phyloP scores from a whole-genome alignment of 2,113 vertebrate genomes.

The Columbina picui region DNA sequence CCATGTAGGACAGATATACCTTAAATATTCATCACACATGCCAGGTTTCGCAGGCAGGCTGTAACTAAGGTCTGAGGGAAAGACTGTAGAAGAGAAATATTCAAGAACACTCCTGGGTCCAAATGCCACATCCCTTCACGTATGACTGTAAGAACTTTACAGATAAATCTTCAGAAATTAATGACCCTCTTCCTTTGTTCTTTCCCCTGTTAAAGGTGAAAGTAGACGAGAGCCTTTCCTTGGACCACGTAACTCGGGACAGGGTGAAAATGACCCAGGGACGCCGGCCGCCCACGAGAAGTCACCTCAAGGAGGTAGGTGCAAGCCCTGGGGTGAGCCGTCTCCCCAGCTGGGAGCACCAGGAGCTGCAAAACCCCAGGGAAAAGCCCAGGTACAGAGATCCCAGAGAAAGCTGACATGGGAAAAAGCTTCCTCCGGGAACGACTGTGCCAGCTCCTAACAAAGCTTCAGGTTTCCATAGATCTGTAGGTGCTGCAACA shows the following conservation, averaged over 20 bases:
- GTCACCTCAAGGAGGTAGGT: slow-evolving; percentile 92
- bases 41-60: background rate
- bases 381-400: background rate
- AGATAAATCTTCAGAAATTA: background rate
- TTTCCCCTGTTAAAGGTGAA: slow-evolving; percentile 81
- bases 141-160: background rate
- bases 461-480: background rate
- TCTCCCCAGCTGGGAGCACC: background rate
- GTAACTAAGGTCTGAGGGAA: background rate
- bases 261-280: slow-evolving; percentile 84
- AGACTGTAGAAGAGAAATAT: background rate
- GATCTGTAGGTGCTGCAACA: background rate
- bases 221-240: slow-evolving; percentile 84
- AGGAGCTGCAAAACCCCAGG: background rate
- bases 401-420: background rate
- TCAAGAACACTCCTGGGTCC: background rate
- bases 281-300: slow-evolving; percentile 90
- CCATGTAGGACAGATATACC: background rate
- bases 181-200: background rate
- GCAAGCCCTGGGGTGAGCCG: background rate
- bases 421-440: background rate
- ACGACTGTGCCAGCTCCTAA: background rate
- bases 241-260: slow-evolving; percentile 90
- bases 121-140: background rate
- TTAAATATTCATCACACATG: background rate